A percentile compares a stretch with the other conserved stretches of the same genome.
Conservation (phyloP, 2,113 vertebrate species). For the Protobothrops flavoviridis region DNA sequence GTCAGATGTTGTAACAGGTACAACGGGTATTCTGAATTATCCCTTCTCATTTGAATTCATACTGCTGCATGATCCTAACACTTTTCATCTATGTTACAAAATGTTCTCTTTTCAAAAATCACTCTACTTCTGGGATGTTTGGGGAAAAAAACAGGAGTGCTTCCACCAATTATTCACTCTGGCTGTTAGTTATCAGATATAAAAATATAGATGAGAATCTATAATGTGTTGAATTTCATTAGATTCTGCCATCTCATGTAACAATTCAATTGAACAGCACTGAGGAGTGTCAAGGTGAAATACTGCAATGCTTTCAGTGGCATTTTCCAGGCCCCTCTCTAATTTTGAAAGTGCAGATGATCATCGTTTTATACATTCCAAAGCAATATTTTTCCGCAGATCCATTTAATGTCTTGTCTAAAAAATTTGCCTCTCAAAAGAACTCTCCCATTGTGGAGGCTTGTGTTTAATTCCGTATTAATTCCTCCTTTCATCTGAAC, state of each 20-base stretch:
- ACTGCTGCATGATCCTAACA: background rate
- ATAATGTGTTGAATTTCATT: constrained; percentile 11
- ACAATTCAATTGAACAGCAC: constrained; percentile 5
- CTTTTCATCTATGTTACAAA: background rate
- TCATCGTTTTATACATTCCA: background rate
- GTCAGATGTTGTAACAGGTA: background rate
- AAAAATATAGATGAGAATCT: background rate
- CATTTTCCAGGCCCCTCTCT: background rate
- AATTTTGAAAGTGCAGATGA: background rate
- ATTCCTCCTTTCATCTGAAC: background rate
- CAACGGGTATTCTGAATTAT: background rate
- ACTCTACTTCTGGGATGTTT: background rate
- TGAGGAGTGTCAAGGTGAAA: constrained; percentile 17
- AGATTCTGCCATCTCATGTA: background rate
- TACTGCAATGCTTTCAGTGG: background rate
- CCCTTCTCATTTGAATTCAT: background rate
- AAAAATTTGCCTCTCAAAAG: background rate
- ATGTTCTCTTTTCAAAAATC: background rate
- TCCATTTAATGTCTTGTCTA: background rate
- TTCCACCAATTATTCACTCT: constrained; percentile 18
- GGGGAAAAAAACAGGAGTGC: background rate
- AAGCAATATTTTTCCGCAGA: background rate
- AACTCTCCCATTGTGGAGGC: background rate
- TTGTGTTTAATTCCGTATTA: background rate
- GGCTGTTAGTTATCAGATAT: background rate